These are phyloP conservation scores for Melanostoma mellinum DNA, from an alignment of 2,888 invertebrate species.

Conservation along the genomic window DNA sequence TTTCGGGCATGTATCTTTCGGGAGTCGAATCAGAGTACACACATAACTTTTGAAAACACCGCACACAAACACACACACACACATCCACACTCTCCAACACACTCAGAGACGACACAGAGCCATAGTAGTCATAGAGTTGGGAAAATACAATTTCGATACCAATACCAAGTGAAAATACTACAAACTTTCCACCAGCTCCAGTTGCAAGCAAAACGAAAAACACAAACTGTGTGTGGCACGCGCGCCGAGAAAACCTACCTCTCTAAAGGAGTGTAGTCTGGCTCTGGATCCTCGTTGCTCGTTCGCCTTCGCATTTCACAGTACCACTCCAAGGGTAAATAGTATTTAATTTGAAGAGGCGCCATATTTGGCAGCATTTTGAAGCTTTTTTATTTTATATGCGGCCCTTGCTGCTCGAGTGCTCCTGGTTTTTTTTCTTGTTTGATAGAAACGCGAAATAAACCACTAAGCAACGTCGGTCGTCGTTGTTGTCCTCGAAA, in stretches of 20 bases:
- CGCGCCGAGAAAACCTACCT: constrained; percentile 50
- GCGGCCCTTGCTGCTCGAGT: constrained; percentile 15
- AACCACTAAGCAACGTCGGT: constrained; percentile 36
- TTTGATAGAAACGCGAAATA: constrained; percentile 39
- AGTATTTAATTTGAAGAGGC: constrained; percentile 69
- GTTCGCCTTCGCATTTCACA: constrained; percentile 35
- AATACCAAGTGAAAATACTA: constrained; percentile 49
- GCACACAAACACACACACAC: constrained; percentile 1
- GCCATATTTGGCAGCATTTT: constrained; percentile 67
- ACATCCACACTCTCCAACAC: constrained; percentile 1
- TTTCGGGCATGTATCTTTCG: constrained; percentile 71
- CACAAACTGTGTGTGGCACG: constrained; percentile 32
- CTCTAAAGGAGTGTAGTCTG: constrained; percentile 45
- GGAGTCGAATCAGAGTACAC: constrained; percentile 48
- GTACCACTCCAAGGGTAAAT: constrained; percentile 55
- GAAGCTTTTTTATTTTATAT: constrained; percentile 54
- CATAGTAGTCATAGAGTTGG: not conserved
- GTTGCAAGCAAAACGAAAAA: constrained; percentile 32
- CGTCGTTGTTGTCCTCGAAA: constrained; percentile 35
- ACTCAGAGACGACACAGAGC: constrained; percentile 32
- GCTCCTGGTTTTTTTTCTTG: constrained; percentile 29
- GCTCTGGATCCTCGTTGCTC: constrained; percentile 20
- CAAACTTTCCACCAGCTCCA: constrained; percentile 53
- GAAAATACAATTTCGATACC: constrained; percentile 25
- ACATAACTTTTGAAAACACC: not conserved